A percentile compares a stretch with the other conserved stretches of the same genome.
phyloP scores from a whole-genome alignment of 2,888 invertebrate genomes.

The Andrena bucephala region DNA sequence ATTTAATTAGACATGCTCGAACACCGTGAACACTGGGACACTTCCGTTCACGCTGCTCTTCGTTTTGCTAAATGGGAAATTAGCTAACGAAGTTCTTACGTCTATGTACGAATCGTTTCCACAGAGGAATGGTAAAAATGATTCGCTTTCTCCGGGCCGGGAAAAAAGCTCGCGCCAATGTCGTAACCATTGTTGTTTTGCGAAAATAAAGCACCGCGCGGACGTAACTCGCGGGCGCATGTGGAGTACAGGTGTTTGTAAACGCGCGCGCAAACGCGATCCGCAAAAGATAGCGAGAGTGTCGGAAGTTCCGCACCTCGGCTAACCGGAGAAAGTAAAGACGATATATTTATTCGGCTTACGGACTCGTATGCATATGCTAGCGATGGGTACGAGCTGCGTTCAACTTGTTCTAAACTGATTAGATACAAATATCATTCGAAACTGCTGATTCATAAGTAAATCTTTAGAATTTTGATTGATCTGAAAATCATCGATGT shows the following conservation, averaged over 20 bases:
- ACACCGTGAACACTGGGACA: not conserved
- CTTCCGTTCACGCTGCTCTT: not conserved
- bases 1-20: not conserved
- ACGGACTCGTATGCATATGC: slow-evolving; percentile 23
- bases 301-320: slow-evolving; percentile 63
- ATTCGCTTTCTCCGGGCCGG: slow-evolving; percentile 32
- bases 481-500: too few species aligned
- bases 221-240: slow-evolving; percentile 16
- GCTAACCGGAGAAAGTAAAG: slow-evolving; percentile 75
- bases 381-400: slow-evolving; percentile 25
- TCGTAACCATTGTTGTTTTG: slow-evolving; percentile 28
- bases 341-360: slow-evolving; percentile 74
- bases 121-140: not conserved
- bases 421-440: not conserved
- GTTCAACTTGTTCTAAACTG: not conserved
- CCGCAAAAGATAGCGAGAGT: slow-evolving; percentile 17
- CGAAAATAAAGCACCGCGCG: slow-evolving; percentile 29
- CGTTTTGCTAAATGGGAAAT: not conserved
- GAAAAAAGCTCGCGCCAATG: slow-evolving; percentile 18
- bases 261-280: not conserved
- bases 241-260: slow-evolving; percentile 5
- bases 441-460: too few species aligned
- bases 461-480: too few species aligned
- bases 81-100: slow-evolving; percentile 10
- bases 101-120: not conserved